A percentile compares a stretch with the other conserved stretches of the same genome.
Evolutionary conservation across 2,113 vertebrate species (phyloP).

Genomic region (Neolamprologus cancellatus): DNA sequence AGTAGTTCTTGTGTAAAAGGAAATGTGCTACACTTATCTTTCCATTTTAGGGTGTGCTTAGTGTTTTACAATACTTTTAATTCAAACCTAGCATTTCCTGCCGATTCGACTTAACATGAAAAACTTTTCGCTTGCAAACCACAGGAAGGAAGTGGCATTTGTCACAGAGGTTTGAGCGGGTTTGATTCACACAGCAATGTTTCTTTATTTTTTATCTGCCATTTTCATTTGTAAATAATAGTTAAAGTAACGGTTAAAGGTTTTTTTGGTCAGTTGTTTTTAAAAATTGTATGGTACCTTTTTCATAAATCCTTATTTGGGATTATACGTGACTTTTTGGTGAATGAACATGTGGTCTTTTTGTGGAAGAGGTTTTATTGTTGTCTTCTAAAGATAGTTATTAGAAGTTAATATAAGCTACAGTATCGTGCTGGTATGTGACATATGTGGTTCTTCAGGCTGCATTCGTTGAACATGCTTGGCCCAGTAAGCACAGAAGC

Average conservation of each 20-base stretch:
- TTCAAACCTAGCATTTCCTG: not conserved
- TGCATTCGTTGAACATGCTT: not conserved
- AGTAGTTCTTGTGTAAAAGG: not conserved
- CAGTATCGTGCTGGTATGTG: not conserved
- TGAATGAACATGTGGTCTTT: not conserved
- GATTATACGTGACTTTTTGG: not conserved
- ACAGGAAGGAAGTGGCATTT: conserved; percentile 2
- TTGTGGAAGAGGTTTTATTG: not conserved
- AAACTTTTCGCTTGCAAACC: not conserved
- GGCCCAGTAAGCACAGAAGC: not conserved
- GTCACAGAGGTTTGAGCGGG: not conserved
- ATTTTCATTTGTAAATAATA: not conserved
- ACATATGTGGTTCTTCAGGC: not conserved
- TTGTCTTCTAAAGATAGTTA: not conserved
- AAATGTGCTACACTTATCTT: not conserved
- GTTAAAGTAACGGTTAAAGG: not conserved
- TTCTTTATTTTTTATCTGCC: not conserved
- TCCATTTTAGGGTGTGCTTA: not conserved
- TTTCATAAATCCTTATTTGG: not conserved
- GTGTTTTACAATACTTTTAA: not conserved
- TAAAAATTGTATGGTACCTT: fast-evolving
- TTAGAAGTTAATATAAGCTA: not conserved
- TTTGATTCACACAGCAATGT: not conserved
- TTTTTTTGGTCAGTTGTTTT: not conserved
- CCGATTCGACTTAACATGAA: not conserved